phyloP scores from a whole-genome alignment of 2,888 invertebrate genomes.

The Ochropacha duplaris region DNA sequence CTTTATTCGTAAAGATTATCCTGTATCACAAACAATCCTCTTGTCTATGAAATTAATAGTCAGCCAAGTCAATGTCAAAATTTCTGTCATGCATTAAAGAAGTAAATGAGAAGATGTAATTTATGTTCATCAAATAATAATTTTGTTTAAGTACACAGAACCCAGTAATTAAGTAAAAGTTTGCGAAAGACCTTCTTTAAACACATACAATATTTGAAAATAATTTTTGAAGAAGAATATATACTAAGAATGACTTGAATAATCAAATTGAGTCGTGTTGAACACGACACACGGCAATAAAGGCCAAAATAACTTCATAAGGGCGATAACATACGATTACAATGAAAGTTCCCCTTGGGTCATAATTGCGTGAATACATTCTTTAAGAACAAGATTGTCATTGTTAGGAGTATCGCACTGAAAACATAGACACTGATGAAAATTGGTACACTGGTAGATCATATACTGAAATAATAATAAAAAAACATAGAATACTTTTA shows the following conservation, averaged over 20 bases:
- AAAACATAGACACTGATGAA: too few species aligned
- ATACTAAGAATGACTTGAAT: neutral
- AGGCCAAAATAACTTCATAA: slow-evolving; percentile 1
- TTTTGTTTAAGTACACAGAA: too few species aligned
- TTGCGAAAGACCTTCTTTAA: neutral
- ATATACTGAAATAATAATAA: too few species aligned
- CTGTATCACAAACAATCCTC: too few species aligned
- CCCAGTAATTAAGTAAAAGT: neutral
- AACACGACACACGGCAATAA: slow-evolving; percentile 1
- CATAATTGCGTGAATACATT: slow-evolving; percentile 17
- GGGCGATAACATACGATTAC: neutral
- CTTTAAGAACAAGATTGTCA: slow-evolving; percentile 20
- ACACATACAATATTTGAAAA: neutral
- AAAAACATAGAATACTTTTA: too few species aligned
- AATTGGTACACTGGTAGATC: too few species aligned
- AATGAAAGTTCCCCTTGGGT: slow-evolving; percentile 8
- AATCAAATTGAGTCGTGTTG: slow-evolving; percentile 1
- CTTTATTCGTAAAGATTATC: too few species aligned
- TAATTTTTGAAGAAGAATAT: too few species aligned
- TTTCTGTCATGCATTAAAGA: too few species aligned
- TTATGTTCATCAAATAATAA: neutral
- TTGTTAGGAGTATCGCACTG: slow-evolving; percentile 16
- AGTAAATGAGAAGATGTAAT: too few species aligned
- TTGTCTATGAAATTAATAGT: too few species aligned
- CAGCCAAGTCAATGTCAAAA: too few species aligned